phyloP scores from a whole-genome alignment of 2,113 vertebrate genomes.

The Puntigrus tetrazona region DNA sequence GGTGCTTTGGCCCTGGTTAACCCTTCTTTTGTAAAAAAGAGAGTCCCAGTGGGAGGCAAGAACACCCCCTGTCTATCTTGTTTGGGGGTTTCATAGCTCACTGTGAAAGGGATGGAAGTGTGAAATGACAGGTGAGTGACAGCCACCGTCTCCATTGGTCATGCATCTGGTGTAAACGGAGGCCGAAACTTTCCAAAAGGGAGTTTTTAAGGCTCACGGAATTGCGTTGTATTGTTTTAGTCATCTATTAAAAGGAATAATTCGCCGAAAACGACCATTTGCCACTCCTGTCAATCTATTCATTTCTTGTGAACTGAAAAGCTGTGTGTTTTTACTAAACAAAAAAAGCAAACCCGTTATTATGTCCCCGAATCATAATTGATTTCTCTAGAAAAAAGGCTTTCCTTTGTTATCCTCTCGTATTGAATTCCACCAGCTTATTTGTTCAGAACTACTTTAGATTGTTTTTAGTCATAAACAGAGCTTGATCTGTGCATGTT shows the following conservation, averaged over 20 bases:
- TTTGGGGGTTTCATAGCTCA: conserved; percentile 33
- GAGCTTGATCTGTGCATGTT: too few species aligned
- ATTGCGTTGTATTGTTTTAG: neutral
- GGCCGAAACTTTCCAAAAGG: neutral
- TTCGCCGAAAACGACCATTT: neutral
- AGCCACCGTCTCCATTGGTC: conserved; percentile 56
- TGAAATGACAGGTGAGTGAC: conserved; percentile 70
- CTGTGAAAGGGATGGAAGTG: conserved; percentile 38
- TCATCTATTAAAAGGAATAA: neutral
- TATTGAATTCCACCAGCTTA: neutral
- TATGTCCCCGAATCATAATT: too few species aligned
- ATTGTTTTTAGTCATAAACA: too few species aligned
- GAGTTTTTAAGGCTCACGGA: neutral
- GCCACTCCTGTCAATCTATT: too few species aligned
- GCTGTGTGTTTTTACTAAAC: too few species aligned
- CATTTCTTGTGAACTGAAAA: too few species aligned
- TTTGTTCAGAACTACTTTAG: too few species aligned
- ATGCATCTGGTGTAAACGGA: conserved; percentile 62
- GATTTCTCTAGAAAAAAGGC: too few species aligned
- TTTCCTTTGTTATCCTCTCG: neutral
- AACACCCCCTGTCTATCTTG: conserved; percentile 46
- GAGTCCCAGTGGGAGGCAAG: conserved; percentile 45
- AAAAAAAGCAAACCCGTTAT: too few species aligned
- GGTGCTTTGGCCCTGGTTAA: conserved; percentile 32
- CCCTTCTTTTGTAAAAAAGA: conserved; percentile 31